Evolutionary conservation across 2,797 vertebrate species (phyloP).

Genomic region (Knipowitschia caucasica): DNA sequence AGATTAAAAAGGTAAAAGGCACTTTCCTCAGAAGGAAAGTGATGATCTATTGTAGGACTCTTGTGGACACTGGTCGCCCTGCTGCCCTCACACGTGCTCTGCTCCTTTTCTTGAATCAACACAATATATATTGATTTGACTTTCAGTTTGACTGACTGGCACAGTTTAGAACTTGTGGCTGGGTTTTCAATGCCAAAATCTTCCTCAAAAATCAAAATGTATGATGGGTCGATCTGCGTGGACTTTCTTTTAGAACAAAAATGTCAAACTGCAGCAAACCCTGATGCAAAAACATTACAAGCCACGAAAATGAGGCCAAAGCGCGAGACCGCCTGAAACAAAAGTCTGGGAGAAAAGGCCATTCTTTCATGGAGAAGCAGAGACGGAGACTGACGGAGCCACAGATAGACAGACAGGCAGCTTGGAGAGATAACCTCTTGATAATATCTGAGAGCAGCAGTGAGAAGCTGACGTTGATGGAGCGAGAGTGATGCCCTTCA

Average conservation of each 20-base stretch:
- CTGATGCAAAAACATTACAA: slow-evolving; percentile 24
- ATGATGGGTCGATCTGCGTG: neutral
- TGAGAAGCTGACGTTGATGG: slow-evolving; percentile 69
- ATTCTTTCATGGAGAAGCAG: slow-evolving; percentile 59
- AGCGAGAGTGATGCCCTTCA: slow-evolving; percentile 79
- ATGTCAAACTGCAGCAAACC: slow-evolving; percentile 18
- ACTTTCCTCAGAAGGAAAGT: too few species aligned
- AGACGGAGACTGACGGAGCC: slow-evolving; percentile 51
- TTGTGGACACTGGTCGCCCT: too few species aligned
- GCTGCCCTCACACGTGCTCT: too few species aligned
- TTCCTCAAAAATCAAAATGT: neutral
- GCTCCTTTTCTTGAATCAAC: too few species aligned
- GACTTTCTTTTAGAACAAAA: slow-evolving; percentile 35
- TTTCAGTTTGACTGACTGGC: neutral
- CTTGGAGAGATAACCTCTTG: slow-evolving; percentile 70
- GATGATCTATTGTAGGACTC: too few species aligned
- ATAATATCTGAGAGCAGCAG: slow-evolving; percentile 66
- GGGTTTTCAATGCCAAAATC: neutral
- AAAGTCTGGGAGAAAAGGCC: slow-evolving; percentile 29
- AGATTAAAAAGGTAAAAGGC: too few species aligned
- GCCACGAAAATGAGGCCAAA: slow-evolving; percentile 20
- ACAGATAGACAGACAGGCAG: slow-evolving; percentile 52
- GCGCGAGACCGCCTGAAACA: slow-evolving; percentile 40
- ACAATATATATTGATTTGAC: neutral
- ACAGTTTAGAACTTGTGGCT: neutral